Base-by-base conservation (phyloP, 1,140 invertebrate genomes). In the Harlomillsia oculata region DNA sequence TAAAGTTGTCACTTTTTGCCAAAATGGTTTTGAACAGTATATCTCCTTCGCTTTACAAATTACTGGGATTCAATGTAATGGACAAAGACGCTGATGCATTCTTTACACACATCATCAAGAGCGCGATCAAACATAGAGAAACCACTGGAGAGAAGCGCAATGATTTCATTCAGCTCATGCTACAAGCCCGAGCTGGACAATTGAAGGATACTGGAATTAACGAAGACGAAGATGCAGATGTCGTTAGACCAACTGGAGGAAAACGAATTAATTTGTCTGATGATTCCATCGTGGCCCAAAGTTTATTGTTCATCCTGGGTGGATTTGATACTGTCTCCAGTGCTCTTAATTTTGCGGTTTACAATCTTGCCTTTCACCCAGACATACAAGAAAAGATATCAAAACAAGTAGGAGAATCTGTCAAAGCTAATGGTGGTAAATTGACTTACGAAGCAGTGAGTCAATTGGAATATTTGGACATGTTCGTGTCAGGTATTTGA, bases 351-450 rank as follows among this genome's bases (percentile, higher is more conserved):
- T 70, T 67, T 41, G 60, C 67, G 2, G 40, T 67, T 1, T 76
- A 77, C 60, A 69, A 74, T 52, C 65, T 83, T 21, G 77, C 79
- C 0, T 53, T 71, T 3, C 69, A 82, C 69, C 74, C 71, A 5
- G 73, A 78, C n/a, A 64, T 77, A 26, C 76, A 78, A 62, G 64
- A 74, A 21, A 70, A 67, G 62, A 50, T 77, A 0, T 56, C 65
- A 6, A 49, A 69, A 21, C 74, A 77, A 37, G 40, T 69, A n/a
- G 23, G 55, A 1, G 32, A 32, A 13, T 72, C 76, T 16, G 30
- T 79, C 1, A 51, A 64, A 6, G 72, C 72, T 55, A 66, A 62
- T 23, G 37, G 60, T 18, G 66, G 59, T 20, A 53, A 68, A 30
- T 48, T 69, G 1, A 67, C 37, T 9, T 68, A 70, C 50, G 65